Conservation (phyloP, 2,797 vertebrate species). For the Lagothrix lagotricha region DNA sequence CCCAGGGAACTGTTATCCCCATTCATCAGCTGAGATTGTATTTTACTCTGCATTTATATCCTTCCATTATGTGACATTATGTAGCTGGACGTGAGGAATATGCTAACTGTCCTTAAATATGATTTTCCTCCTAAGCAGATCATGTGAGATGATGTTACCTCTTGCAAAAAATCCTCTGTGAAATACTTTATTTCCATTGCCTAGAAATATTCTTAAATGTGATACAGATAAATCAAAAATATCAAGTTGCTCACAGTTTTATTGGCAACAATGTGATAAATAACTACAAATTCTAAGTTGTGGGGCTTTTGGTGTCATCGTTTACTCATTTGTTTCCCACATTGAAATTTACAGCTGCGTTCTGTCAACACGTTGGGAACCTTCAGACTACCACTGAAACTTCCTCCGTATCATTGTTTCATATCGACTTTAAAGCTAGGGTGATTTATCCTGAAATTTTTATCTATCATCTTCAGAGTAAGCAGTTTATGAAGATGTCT, state of each 20-base stretch:
- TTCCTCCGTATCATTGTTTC: not conserved
- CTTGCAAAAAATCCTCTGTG: slow-evolving; percentile 44
- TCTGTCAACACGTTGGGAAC: slow-evolving; percentile 7
- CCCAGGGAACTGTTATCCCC: not conserved
- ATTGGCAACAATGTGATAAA: slow-evolving; percentile 41
- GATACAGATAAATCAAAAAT: not conserved
- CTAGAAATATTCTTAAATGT: slow-evolving; percentile 40
- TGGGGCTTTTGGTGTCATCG: not conserved
- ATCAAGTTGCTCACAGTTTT: slow-evolving; percentile 13
- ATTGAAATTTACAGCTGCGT: slow-evolving; percentile 2
- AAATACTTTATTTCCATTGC: not conserved
- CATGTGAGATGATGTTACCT: not conserved
- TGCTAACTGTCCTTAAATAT: not conserved
- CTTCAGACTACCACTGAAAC: not conserved
- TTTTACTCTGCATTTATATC: not conserved
- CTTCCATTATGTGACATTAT: not conserved
- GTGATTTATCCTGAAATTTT: not conserved
- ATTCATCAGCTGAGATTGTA: not conserved
- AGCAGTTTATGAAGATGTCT: not conserved
- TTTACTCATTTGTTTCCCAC: not conserved
- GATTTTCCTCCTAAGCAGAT: slow-evolving; percentile 43
- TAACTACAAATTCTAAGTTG: not conserved
- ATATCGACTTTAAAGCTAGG: slow-evolving; percentile 15
- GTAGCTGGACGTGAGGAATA: not conserved
- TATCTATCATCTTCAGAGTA: not conserved